phyloP scores from a whole-genome alignment of 2,888 invertebrate genomes.

The Scaptomyza caliginosa region DNA sequence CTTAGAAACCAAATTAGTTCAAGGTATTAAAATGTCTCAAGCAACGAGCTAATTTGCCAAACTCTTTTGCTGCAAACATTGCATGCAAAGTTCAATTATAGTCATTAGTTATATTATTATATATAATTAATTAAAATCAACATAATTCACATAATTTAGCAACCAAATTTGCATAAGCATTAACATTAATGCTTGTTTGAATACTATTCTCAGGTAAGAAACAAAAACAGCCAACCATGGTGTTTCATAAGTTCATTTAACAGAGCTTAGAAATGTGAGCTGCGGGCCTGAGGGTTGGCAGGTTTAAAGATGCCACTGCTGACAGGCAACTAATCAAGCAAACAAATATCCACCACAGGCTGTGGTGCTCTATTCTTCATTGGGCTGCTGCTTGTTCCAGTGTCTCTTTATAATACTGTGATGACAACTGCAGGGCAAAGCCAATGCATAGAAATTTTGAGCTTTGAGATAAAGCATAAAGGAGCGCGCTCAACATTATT shows the following conservation, averaged over 20 bases:
- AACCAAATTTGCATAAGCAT: background rate
- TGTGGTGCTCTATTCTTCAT: constrained; percentile 1
- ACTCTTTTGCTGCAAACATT: no score
- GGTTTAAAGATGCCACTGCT: constrained; percentile 8
- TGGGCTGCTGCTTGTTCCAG: background rate
- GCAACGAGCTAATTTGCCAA: no score
- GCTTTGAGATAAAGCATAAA: constrained; percentile 34
- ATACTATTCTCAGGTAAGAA: background rate
- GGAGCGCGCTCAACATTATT: constrained; percentile 63
- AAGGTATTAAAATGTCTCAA: no score
- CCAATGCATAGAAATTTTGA: constrained; percentile 48
- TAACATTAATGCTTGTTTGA: background rate
- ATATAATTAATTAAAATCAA: background rate
- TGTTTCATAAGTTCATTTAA: background rate
- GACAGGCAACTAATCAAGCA: constrained; percentile 54
- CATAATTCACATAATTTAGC: background rate
- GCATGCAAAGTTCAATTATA: no score
- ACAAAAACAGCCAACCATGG: background rate
- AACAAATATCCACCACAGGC: constrained; percentile 29
- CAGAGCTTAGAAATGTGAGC: background rate
- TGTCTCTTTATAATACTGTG: background rate
- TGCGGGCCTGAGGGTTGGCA: background rate
- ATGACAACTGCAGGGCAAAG: constrained; percentile 19
- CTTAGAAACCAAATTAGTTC: background rate
- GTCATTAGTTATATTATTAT: no score